Base-by-base conservation (phyloP, 2,797 vertebrate genomes). In the Aselliscus stoliczkanus region DNA sequence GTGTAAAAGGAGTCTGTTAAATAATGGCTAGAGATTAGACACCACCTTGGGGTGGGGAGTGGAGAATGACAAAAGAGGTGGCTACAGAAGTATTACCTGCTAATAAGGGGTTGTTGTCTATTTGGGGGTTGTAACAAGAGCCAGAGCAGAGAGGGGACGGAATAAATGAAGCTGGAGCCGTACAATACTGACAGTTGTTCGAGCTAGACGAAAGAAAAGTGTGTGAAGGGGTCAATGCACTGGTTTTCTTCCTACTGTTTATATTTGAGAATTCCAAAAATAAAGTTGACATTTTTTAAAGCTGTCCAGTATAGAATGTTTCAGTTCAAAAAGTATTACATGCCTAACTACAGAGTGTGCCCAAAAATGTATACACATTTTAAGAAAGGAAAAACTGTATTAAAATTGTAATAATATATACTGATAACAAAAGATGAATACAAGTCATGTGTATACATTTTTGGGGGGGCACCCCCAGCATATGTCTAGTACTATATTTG, bases 251-350 rank as follows among this genome's bases (percentile, higher is more conserved):
- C 34, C 54, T 69, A 3, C 18, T 65, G 20, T 92, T 54, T 75
- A 25, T 64, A 62, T 85, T 75, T 77, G 76, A 92, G 89, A 90
- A 76, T 93, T 93, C 69, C 15, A 3, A 60, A 72, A 96, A 37
- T 84, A 65, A 65, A 31, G 17, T 9, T 88, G 29, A 79, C 52
- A 47, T 27, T 60, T 79, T 67, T 50, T 60, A 8, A 87, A 80
- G 39, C n/a, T 93, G 34, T 72, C n/a, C 9, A 83, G 34, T 92
- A 18, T 73, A 37, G 58, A 69, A 64, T 87, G 25, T 42, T 95
- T 84, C 37, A 37, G 1, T 93, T 88, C 10, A 50, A 58, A 58
- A 94, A 62, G 37, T 47, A 62, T 70, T 65, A 25, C 31, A 62
- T 83, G 39, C 73, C 67, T 70, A 76, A 42, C 25, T 77, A 47